Conservation (phyloP, 2,113 vertebrate species). For the Falco punctatus region DNA sequence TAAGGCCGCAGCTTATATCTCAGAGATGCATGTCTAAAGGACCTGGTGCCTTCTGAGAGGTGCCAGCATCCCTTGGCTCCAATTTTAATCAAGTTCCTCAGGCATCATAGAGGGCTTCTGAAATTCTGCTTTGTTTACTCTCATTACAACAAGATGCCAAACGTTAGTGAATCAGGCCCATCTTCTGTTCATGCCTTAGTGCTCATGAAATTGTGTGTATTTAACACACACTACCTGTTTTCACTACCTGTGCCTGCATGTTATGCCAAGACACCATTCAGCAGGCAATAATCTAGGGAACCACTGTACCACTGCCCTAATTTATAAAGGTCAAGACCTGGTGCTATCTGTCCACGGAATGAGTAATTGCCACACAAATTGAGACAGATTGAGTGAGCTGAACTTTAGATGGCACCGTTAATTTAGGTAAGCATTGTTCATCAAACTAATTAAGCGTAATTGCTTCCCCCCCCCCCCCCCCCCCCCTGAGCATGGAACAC, state of each 20-base stretch:
- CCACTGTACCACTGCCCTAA: background rate
- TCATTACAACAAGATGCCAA: background rate
- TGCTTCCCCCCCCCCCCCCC: background rate
- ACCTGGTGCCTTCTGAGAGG: background rate
- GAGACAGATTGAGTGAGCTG: constrained; percentile 23
- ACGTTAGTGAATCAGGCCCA: background rate
- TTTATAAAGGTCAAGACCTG: constrained; percentile 33
- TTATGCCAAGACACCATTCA: background rate
- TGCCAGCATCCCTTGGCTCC: background rate
- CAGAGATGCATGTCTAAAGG: background rate
- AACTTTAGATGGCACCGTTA: constrained; percentile 5
- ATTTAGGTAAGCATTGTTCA: constrained; percentile 1
- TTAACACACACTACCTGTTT: background rate
- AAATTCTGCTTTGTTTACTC: background rate
- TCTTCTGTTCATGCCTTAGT: background rate
- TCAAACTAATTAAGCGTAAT: constrained; percentile 46
- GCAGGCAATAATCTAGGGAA: background rate
- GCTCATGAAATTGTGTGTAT: background rate
- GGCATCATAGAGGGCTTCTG: background rate
- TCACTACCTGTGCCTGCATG: background rate
- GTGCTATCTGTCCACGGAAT: background rate
- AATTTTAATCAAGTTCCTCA: background rate
- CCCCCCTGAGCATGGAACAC: background rate
- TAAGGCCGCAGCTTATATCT: background rate
- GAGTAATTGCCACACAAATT: constrained; percentile 17